These are phyloP conservation scores for Globodera ellingtonae DNA, from an alignment of 1,140 invertebrate genomes.

Conservation along the genomic window DNA sequence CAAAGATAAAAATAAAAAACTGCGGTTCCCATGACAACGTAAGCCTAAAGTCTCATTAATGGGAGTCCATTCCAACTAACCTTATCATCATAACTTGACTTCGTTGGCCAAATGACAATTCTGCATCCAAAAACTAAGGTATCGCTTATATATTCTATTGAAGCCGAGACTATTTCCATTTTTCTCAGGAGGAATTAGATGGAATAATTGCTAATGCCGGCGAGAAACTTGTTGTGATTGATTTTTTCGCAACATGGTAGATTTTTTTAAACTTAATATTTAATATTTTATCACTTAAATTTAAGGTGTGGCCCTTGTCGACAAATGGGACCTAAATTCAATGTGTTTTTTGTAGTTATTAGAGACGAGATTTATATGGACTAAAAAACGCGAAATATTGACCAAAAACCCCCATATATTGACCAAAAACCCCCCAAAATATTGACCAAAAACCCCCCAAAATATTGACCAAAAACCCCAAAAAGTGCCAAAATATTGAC, in stretches of 20 bases:
- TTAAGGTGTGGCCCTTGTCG: slow-evolving; percentile 83
- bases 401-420: no score
- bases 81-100: not conserved
- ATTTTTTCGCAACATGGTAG: slow-evolving; percentile 71
- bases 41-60: no score
- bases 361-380: no score
- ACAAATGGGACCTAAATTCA: slow-evolving; percentile 79
- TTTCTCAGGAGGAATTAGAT: slow-evolving; percentile 70
- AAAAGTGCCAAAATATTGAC: no score
- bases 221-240: slow-evolving; percentile 82
- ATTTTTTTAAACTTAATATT: not conserved
- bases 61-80: no score
- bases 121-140: not conserved
- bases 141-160: not conserved
- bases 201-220: slow-evolving; percentile 72
- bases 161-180: not conserved
- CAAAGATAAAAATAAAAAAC: no score
- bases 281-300: not conserved
- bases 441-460: no score
- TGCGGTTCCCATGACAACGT: not conserved
- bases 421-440: no score
- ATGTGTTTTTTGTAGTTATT: slow-evolving; percentile 63
- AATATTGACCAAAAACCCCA: no score
- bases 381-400: no score
- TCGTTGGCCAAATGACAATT: not conserved